A percentile compares a stretch with the other conserved stretches of the same genome.
phyloP scores from a whole-genome alignment of 2,888 invertebrate genomes.

The Agonopterix alstromeriana region DNA sequence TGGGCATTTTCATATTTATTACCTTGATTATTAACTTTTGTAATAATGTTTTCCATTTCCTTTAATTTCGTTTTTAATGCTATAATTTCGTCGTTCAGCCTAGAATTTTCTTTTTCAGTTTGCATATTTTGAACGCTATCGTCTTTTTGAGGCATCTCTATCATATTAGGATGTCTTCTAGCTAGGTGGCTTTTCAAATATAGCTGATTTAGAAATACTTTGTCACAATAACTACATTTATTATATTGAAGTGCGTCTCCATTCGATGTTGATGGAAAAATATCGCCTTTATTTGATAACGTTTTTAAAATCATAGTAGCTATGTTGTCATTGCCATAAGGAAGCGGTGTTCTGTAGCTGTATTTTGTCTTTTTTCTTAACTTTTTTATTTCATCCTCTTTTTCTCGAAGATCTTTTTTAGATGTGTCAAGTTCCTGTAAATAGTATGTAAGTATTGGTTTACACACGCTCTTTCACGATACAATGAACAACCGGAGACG shows the following conservation, averaged over 20 bases:
- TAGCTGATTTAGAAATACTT: conserved; percentile 80
- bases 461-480: too few species aligned
- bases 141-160: conserved; percentile 49
- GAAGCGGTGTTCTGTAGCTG: conserved; percentile 38
- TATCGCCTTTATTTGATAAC: conserved; percentile 49
- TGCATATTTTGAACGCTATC: conserved; percentile 16
- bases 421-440: conserved; percentile 71
- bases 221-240: conserved; percentile 81
- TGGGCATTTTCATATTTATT: conserved; percentile 5
- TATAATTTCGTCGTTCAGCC: conserved; percentile 66
- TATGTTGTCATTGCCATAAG: conserved; percentile 64
- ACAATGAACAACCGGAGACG: too few species aligned
- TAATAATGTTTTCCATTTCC: conserved; percentile 55
- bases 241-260: conserved; percentile 55
- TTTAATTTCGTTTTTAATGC: conserved; percentile 65
- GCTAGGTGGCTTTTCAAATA: conserved; percentile 79
- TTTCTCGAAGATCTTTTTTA: conserved; percentile 63
- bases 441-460: neutral
- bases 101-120: conserved; percentile 73
- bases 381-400: conserved; percentile 69
- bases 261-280: conserved; percentile 41
- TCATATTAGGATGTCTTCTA: conserved; percentile 70
- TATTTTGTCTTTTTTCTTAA: conserved; percentile 65
- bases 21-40: conserved; percentile 10
- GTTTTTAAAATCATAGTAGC: conserved; percentile 66